Conservation (phyloP, 1,140 invertebrate species). For the Conopomorpha cramerella region DNA sequence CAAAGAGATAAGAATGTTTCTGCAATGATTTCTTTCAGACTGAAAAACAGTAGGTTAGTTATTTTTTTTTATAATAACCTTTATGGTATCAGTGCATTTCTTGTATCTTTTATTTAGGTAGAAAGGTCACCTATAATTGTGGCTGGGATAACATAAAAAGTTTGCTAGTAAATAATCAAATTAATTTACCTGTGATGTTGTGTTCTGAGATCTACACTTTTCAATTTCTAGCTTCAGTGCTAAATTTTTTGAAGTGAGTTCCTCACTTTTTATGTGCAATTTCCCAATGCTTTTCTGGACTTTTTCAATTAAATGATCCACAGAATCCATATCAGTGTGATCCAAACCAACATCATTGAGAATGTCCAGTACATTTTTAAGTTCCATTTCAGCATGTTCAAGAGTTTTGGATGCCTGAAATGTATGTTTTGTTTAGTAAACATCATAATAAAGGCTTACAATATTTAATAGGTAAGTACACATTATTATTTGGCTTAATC, state of each 20-base stretch:
- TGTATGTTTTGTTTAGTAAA: too few relatives aligned
- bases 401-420: slow-evolving; percentile 29
- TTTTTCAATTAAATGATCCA: slow-evolving; percentile 27
- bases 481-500: too few relatives aligned
- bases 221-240: slow-evolving; percentile 37
- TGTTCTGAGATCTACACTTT: slow-evolving; percentile 23
- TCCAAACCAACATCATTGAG: slow-evolving; percentile 29
- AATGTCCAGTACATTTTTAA: slow-evolving; percentile 38
- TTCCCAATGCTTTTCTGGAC: slow-evolving; percentile 27
- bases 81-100: too few relatives aligned
- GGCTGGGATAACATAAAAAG: too few relatives aligned
- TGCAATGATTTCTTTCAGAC: slow-evolving; percentile 58
- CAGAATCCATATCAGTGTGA: slow-evolving; percentile 20
- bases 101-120: too few relatives aligned
- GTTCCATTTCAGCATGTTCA: slow-evolving; percentile 29
- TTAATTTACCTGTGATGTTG: slow-evolving; percentile 18
- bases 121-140: too few relatives aligned
- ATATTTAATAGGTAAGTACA: too few relatives aligned
- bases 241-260: slow-evolving; percentile 35
- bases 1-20: slow-evolving; percentile 57
- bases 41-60: too few relatives aligned
- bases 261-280: slow-evolving; percentile 35
- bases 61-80: too few relatives aligned
- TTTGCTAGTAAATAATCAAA: neutral
- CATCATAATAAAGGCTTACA: too few relatives aligned